Conservation (phyloP, 2,113 vertebrate species). For the Dromiciops gliroides region DNA sequence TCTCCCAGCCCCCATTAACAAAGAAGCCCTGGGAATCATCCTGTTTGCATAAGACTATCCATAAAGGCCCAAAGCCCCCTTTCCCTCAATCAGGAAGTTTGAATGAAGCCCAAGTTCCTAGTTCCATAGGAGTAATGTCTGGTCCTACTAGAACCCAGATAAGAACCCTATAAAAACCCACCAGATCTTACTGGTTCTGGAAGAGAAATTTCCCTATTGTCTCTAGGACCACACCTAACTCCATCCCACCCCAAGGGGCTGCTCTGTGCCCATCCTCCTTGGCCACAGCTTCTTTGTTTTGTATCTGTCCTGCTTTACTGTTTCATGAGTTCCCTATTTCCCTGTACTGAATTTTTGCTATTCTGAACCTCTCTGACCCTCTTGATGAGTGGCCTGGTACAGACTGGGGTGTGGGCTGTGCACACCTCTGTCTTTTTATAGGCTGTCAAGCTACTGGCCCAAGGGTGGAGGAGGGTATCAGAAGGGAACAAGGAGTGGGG, state of each 20-base stretch:
- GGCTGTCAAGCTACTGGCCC: not conserved
- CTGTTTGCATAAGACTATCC: too few species aligned
- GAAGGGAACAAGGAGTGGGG: not conserved
- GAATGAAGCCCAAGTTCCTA: not conserved
- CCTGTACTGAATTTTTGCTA: not conserved
- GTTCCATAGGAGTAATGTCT: not conserved
- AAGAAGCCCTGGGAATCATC: not conserved
- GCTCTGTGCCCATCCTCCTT: not conserved
- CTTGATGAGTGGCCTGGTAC: not conserved
- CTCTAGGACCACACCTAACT: not conserved
- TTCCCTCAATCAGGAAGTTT: not conserved
- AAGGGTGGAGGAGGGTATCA: not conserved
- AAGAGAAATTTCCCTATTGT: not conserved
- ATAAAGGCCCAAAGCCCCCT: not conserved
- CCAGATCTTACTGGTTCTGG: not conserved
- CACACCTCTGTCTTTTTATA: not conserved
- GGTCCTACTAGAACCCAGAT: not conserved
- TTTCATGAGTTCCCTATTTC: not conserved
- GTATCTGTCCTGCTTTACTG: not conserved
- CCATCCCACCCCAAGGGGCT: not conserved
- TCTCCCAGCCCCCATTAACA: not conserved
- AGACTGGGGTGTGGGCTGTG: not conserved
- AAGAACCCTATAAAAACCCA: not conserved
- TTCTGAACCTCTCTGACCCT: not conserved
- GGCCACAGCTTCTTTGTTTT: not conserved